Conservation (phyloP, 35 echinoderm and acorn worm genomes). For the Holothuria glaberrima region DNA sequence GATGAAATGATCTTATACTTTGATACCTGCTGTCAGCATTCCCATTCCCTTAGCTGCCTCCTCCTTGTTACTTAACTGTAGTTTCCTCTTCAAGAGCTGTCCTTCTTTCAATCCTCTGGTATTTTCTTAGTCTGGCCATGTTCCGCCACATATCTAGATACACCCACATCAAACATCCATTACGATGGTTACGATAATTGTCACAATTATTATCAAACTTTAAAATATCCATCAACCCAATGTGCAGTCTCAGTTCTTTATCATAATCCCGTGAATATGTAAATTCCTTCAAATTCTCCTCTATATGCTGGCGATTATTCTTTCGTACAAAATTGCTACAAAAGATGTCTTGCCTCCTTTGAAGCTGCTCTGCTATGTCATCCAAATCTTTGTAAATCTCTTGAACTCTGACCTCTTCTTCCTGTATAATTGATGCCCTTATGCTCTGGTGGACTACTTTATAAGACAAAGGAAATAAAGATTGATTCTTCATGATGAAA, state of each 20-base stretch:
- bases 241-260: conserved; percentile 69
- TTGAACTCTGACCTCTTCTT: conserved; percentile 14
- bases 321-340: conserved; percentile 66
- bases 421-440: background rate
- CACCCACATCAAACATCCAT: conserved; percentile 88
- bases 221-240: conserved; percentile 69
- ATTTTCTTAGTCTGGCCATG: conserved; percentile 56
- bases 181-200: background rate
- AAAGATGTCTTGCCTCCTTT: conserved; percentile 76
- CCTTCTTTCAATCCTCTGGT: conserved; percentile 36
- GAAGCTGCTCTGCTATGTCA: conserved; percentile 47
- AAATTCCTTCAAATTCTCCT: conserved; percentile 57
- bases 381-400: conserved; percentile 67
- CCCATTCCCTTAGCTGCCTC: too few relatives aligned
- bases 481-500: background rate
- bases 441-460: background rate
- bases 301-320: conserved; percentile 48
- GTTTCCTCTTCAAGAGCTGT: background rate
- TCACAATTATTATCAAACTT: conserved; percentile 62
- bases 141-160: conserved; percentile 80
- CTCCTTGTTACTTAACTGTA: background rate
- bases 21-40: too few relatives aligned
- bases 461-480: background rate
- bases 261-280: conserved; percentile 67
- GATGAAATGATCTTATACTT: too few relatives aligned